phyloP scores from a whole-genome alignment of 1,140 invertebrate species.

The Spodoptera litura region DNA sequence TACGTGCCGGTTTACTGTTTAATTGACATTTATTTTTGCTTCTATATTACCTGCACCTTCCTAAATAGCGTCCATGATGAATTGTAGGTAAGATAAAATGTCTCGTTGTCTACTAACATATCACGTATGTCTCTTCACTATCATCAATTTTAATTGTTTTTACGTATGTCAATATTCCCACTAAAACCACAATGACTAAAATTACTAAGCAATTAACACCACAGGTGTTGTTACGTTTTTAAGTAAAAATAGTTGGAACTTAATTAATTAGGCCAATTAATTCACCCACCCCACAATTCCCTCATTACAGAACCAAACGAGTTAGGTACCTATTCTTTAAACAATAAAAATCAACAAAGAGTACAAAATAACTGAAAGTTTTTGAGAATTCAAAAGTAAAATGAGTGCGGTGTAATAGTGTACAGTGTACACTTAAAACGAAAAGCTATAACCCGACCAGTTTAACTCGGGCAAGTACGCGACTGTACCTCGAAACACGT shows the following conservation, averaged over 20 bases:
- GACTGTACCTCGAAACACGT: conserved; percentile 36
- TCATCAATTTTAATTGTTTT: too few relatives aligned
- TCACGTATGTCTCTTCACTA: too few relatives aligned
- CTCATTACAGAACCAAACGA: too few relatives aligned
- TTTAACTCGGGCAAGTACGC: conserved; percentile 27
- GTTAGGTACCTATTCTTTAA: background rate
- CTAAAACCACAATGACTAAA: too few relatives aligned
- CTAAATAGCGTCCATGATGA: background rate
- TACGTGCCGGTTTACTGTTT: conserved; percentile 21
- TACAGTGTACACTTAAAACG: conserved; percentile 37
- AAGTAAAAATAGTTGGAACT: too few relatives aligned
- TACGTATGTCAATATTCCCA: too few relatives aligned
- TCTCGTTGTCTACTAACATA: too few relatives aligned
- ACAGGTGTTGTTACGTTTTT: too few relatives aligned
- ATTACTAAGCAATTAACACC: too few relatives aligned
- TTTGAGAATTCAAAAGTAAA: conserved; percentile 23
- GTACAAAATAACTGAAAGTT: conserved; percentile 22
- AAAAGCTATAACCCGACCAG: conserved; percentile 28
- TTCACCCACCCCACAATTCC: too few relatives aligned
- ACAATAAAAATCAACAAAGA: conserved; percentile 18
- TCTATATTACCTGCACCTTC: background rate
- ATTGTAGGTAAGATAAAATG: too few relatives aligned
- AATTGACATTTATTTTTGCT: conserved; percentile 44
- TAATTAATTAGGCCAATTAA: too few relatives aligned
- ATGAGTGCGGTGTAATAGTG: conserved; percentile 32